phyloP scores from a whole-genome alignment of 2,797 vertebrate species.

The Semaprochilodus insignis region DNA sequence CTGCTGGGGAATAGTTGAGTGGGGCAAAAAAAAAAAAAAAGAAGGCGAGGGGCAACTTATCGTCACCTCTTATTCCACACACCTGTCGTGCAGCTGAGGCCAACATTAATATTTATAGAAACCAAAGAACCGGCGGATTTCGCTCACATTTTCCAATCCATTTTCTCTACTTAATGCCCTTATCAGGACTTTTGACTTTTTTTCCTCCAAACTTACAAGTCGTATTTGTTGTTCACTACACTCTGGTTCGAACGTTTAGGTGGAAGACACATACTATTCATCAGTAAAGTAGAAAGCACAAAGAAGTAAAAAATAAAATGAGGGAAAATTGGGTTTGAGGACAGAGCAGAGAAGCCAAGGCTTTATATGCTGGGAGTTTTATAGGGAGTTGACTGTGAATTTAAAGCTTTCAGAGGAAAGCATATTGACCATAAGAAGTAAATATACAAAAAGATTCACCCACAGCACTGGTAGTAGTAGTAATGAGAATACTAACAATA shows the following conservation, averaged over 20 bases:
- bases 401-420: too few species aligned
- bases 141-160: slow-evolving; percentile 61
- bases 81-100: slow-evolving; percentile 53
- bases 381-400: not conserved
- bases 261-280: not conserved
- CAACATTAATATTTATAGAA: slow-evolving; percentile 65
- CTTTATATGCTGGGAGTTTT: not conserved
- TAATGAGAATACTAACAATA: too few species aligned
- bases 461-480: too few species aligned
- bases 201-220: not conserved
- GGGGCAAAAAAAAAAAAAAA: slow-evolving; percentile 18
- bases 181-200: slow-evolving; percentile 53
- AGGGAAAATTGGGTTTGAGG: not conserved
- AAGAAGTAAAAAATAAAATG: not conserved
- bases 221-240: not conserved
- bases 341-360: not conserved
- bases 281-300: not conserved
- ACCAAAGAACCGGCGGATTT: slow-evolving; percentile 58
- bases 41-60: slow-evolving; percentile 48
- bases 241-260: not conserved
- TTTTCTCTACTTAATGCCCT: slow-evolving; percentile 65
- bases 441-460: too few species aligned
- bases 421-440: too few species aligned
- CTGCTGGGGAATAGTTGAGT: not conserved
- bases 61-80: slow-evolving; percentile 59